These are phyloP conservation scores for Cheirogaleus medius DNA, from an alignment of 2,113 vertebrate genomes.

Conservation along the genomic window DNA sequence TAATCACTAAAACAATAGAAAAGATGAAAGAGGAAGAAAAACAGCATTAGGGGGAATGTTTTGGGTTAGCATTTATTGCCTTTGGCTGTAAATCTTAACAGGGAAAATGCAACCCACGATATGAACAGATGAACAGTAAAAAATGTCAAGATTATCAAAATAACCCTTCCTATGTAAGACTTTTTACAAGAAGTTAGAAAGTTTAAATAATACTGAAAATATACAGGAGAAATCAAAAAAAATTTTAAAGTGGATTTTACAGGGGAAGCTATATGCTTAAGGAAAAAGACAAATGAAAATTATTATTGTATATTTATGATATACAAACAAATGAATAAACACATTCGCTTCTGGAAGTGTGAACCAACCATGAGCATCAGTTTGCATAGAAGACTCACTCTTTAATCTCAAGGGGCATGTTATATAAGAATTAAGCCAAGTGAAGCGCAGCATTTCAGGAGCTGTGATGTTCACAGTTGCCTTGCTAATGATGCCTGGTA, in stretches of 20 bases:
- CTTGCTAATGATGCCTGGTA: neutral
- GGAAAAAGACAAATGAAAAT: conserved; percentile 25
- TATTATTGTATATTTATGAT: neutral
- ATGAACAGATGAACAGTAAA: neutral
- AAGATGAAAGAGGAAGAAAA: neutral
- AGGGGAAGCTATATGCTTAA: neutral
- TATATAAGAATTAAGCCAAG: neutral
- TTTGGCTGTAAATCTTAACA: conserved; percentile 18
- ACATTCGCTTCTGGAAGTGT: neutral
- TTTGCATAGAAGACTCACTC: neutral
- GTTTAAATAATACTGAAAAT: conserved; percentile 27
- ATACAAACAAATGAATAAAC: conserved; percentile 32
- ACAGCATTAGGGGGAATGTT: neutral
- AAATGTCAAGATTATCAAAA: neutral
- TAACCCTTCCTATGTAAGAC: conserved; percentile 23
- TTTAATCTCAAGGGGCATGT: neutral
- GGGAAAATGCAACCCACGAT: conserved; percentile 11
- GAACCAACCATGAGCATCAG: neutral
- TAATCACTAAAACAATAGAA: conserved; percentile 37
- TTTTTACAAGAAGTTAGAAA: conserved; percentile 21
- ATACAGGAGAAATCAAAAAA: neutral
- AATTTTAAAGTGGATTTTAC: neutral
- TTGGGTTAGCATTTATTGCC: neutral
- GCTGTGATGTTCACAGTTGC: neutral
- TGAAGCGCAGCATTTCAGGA: neutral